These are phyloP conservation scores for Paraplagusia blochii DNA, from an alignment of 2,113 vertebrate species.

Conservation along the genomic window DNA sequence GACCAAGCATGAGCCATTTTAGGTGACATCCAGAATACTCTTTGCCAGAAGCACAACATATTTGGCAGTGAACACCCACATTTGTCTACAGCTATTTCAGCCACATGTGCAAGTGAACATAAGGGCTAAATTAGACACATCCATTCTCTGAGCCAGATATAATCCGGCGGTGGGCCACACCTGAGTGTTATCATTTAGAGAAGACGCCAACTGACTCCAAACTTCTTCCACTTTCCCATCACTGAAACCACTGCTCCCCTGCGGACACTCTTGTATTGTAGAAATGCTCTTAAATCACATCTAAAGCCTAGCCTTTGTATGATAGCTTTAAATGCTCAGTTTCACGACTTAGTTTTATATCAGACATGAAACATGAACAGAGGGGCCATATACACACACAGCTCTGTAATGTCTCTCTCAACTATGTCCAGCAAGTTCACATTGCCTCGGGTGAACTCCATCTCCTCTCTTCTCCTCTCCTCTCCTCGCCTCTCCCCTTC, in stretches of 20 bases:
- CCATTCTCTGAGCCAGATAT: too few relatives aligned
- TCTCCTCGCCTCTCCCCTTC: too few relatives aligned
- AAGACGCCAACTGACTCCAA: neutral
- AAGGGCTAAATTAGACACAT: too few relatives aligned
- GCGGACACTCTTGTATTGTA: neutral
- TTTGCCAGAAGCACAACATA: too few relatives aligned
- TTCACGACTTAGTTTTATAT: neutral
- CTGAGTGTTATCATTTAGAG: too few relatives aligned
- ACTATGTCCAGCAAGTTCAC: neutral
- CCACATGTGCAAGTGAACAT: too few relatives aligned
- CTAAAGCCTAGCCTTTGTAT: neutral
- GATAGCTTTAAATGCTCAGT: neutral
- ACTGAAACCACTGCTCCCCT: neutral
- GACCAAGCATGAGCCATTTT: too few relatives aligned
- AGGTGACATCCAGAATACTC: too few relatives aligned
- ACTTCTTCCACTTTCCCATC: neutral
- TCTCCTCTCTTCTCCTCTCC: too few relatives aligned
- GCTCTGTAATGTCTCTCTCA: neutral
- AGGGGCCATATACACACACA: neutral
- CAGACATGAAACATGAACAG: neutral
- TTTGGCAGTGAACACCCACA: too few relatives aligned
- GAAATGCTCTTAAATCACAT: neutral
- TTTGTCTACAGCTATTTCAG: too few relatives aligned
- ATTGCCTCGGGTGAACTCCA: neutral
- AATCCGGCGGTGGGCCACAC: too few relatives aligned